Evolutionary conservation across 2,113 vertebrate species (phyloP), one percentile per base, ranked within the genome.

Genomic region (Elephantulus edwardii): DNA sequence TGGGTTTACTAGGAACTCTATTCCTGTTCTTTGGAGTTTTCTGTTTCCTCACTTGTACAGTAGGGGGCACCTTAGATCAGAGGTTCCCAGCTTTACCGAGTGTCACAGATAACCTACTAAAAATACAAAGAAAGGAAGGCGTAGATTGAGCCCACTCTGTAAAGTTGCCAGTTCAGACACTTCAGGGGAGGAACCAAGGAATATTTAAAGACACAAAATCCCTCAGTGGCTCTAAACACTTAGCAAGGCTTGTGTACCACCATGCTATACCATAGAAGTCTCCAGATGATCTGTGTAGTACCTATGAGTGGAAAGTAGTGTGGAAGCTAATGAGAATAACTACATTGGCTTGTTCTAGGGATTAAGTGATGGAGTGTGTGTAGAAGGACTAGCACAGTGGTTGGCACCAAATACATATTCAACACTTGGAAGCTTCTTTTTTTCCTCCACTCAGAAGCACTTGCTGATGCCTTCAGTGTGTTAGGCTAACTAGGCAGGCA

Each of bases 361-460:
- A 13, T 24, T 38, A 10, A 10, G 7, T 1, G 11, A 42, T 14
- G 2, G 52, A 4, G 44, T 3, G 1, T 1, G 0, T 5, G 1
- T 24, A 40, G n/a, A 26, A 24, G 56, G 28, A 20, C 40, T 33
- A 11, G 28, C 1, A 16, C 1, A 1, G 24, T 11, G n/a, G 40
- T 33, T 33, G 33, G 72, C 22, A 0, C 7, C 17, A 48, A n/a
- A 1, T 24, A 58, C 4, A 22, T 3, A 0, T n/a, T 52, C 17
- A 14, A 13, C 42, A 9, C 20, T 22, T 10, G 17, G 35, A 33
- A 1, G 6, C 88, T 52, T 42, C 62, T 40, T 1, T 38, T 6
- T 46, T 48, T 9, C 13, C 64, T 52, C 35, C 9, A 1, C 38
- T 16, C 19, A 2, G 77, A 54, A 1, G 58, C 56, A 28, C 85